A percentile compares a stretch with the other conserved stretches of the same genome.
phyloP scores from a whole-genome alignment of 2,888 invertebrate species.

The Disparrhopalites patrizii region DNA sequence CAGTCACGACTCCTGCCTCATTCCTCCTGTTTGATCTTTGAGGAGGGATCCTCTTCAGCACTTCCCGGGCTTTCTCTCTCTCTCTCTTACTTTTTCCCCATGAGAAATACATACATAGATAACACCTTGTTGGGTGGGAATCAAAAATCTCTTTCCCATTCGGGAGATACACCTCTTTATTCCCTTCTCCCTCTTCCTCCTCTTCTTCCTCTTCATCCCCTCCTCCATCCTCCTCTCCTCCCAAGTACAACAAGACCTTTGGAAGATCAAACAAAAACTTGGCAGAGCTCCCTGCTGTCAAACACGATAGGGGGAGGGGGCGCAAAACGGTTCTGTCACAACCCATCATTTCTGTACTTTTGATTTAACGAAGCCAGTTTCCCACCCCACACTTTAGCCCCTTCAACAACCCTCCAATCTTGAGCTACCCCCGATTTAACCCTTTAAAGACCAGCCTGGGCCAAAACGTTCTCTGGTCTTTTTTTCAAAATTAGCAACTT shows the following conservation, averaged over 20 bases:
- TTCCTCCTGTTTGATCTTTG: constrained; percentile 21
- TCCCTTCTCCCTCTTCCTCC: background rate
- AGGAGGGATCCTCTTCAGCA: constrained; percentile 10
- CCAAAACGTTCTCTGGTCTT: no score
- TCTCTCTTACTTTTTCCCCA: no score
- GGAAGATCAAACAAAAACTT: background rate
- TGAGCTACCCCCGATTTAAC: background rate
- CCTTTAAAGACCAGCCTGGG: background rate
- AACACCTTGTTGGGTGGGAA: constrained; percentile 3
- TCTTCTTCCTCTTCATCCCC: background rate
- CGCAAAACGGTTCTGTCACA: constrained; percentile 10
- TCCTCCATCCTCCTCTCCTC: background rate
- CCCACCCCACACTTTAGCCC: background rate
- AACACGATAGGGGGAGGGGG: background rate
- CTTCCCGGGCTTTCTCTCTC: background rate
- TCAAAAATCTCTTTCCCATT: background rate
- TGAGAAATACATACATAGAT: background rate
- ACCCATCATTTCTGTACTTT: constrained; percentile 31
- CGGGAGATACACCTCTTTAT: background rate
- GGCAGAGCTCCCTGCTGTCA: background rate
- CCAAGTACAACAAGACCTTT: background rate
- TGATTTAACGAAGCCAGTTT: constrained; percentile 39
- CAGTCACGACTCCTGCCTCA: constrained; percentile 35
- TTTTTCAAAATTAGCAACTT: no score
- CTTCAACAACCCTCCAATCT: background rate